phyloP scores from a whole-genome alignment of 2,797 vertebrate species.

The Percopsis omiscomaycus region DNA sequence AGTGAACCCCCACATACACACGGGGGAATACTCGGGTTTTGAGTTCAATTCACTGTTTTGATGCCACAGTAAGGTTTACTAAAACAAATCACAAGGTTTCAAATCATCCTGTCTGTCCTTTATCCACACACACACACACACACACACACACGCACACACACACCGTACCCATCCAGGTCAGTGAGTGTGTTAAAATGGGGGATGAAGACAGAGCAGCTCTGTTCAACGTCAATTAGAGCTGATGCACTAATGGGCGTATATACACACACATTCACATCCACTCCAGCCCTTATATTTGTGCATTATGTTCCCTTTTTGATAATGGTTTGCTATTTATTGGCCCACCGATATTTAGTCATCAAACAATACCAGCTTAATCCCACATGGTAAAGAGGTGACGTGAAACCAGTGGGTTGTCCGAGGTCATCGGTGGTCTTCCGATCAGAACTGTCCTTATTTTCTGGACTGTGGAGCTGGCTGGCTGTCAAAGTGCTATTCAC shows the following conservation, averaged over 20 bases:
- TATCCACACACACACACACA: conserved; percentile 2
- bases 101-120: neutral
- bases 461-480: conserved; percentile 22
- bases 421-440: neutral
- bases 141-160: conserved; percentile 5
- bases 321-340: neutral
- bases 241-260: conserved; percentile 3
- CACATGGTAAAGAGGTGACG: neutral
- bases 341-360: too few species aligned
- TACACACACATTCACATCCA: conserved; percentile 3
- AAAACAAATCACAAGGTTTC: too few species aligned
- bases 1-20: neutral
- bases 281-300: neutral
- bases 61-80: too few species aligned
- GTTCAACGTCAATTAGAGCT: conserved; percentile 48
- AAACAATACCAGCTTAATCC: neutral
- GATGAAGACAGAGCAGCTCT: conserved; percentile 43
- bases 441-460: conserved; percentile 7
- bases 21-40: too few species aligned
- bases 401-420: neutral
- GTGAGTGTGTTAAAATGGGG: conserved; percentile 25
- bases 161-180: conserved; percentile 21
- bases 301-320: neutral
- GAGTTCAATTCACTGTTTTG: too few species aligned
- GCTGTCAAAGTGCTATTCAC: conserved; percentile 23